Conservation (phyloP, 2,113 vertebrate genomes). For the Toxostoma redivivum region DNA sequence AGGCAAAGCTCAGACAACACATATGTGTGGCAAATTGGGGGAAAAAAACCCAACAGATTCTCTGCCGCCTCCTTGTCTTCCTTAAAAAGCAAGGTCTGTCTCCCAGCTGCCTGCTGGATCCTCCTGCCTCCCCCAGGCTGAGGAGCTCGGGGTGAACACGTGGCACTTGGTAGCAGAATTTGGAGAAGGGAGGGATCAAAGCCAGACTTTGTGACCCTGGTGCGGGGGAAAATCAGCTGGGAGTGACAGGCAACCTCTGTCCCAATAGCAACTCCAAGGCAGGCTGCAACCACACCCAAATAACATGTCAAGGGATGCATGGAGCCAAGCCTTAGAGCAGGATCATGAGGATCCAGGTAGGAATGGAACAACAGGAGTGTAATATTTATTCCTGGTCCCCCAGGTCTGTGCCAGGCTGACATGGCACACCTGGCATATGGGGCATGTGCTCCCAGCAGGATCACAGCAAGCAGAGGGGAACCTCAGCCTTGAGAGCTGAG, state of each 20-base stretch:
- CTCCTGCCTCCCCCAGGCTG: not conserved
- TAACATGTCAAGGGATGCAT: rapidly evolving
- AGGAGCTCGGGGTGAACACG: not conserved
- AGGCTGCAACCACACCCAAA: not conserved
- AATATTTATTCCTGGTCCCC: not conserved
- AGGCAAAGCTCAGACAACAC: not conserved
- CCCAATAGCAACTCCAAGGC: not conserved
- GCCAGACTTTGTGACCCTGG: not conserved
- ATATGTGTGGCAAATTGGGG: not conserved
- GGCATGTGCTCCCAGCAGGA: not conserved
- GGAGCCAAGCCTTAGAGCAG: not conserved
- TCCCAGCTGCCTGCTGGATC: not conserved
- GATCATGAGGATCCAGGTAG: not conserved
- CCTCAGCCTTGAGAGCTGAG: rapidly evolving
- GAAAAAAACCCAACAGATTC: not conserved
- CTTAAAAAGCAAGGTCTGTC: constrained; percentile 11
- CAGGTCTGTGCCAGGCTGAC: not conserved
- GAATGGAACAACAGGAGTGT: rapidly evolving
- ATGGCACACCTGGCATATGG: not conserved
- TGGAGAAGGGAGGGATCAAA: not conserved
- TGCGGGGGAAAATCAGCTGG: rapidly evolving
- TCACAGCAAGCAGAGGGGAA: not conserved
- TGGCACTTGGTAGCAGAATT: rapidly evolving
- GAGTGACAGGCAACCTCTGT: not conserved
- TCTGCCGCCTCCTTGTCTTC: not conserved